A percentile compares a stretch with the other conserved stretches of the same genome.
Conservation (phyloP, 2,113 vertebrate species). For the Periophthalmodon schlosseri region DNA sequence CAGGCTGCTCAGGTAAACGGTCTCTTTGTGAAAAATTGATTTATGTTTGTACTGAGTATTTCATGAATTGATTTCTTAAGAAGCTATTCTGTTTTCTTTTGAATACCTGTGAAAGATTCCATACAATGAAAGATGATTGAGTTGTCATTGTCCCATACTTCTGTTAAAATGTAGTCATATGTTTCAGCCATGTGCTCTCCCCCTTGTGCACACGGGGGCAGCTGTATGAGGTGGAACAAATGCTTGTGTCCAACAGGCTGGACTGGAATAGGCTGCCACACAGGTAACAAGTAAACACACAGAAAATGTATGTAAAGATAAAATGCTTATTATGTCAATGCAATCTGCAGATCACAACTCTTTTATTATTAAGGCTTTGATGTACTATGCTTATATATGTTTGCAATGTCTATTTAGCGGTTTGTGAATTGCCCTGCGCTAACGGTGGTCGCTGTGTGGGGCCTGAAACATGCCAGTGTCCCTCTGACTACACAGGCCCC, state of each 20-base stretch:
- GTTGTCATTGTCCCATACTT: neutral
- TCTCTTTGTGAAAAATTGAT: neutral
- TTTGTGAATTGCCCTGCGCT: constrained; percentile 78
- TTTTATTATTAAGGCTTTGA: neutral
- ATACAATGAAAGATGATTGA: neutral
- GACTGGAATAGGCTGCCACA: constrained; percentile 78
- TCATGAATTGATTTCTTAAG: neutral
- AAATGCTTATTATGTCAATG: constrained; percentile 1
- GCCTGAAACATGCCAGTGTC: constrained; percentile 79
- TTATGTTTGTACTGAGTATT: neutral
- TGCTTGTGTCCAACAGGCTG: constrained; percentile 78
- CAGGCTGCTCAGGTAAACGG: constrained; percentile 76
- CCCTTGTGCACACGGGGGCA: constrained; percentile 79
- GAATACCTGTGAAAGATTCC: neutral
- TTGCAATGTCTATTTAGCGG: constrained; percentile 56
- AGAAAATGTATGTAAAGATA: constrained; percentile 1
- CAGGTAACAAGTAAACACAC: constrained; percentile 63
- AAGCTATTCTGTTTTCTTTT: neutral
- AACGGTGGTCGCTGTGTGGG: constrained; percentile 79
- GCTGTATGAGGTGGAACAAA: constrained; percentile 80
- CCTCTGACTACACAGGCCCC: constrained; percentile 77
- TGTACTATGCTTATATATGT: neutral
- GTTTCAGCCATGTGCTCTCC: constrained; percentile 80
- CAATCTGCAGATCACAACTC: neutral
- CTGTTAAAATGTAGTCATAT: constrained; percentile 27